These are phyloP conservation scores for Dendrolimus punctatus DNA, from an alignment of 1,140 invertebrate genomes.

Conservation along the genomic window DNA sequence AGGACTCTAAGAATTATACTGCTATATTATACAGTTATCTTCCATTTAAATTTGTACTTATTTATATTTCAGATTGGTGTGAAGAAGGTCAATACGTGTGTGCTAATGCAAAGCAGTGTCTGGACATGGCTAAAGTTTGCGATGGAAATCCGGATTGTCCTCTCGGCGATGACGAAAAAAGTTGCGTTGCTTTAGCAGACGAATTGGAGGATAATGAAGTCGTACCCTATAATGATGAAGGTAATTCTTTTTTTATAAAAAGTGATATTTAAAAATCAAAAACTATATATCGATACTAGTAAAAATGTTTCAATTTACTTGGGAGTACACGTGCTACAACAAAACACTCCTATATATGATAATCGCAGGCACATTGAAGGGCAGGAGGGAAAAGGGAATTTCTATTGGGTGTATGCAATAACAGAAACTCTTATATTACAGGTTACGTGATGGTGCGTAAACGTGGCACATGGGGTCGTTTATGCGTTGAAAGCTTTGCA, in stretches of 20 bases:
- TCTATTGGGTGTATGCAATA: too few relatives aligned
- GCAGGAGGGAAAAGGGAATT: too few relatives aligned
- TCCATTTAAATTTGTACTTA: background rate
- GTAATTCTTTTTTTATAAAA: too few relatives aligned
- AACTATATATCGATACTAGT: too few relatives aligned
- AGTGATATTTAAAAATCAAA: too few relatives aligned
- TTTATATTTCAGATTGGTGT: conserved; percentile 79
- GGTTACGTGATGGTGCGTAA: conserved; percentile 83
- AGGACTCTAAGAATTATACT: too few relatives aligned
- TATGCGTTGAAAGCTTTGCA: conserved; percentile 81
- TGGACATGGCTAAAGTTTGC: conserved; percentile 79
- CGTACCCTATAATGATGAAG: conserved; percentile 75
- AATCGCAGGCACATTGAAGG: too few relatives aligned
- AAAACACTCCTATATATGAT: too few relatives aligned
- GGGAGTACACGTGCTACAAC: too few relatives aligned
- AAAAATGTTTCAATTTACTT: too few relatives aligned
- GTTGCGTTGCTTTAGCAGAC: conserved; percentile 75
- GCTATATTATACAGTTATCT: background rate
- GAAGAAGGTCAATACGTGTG: conserved; percentile 82
- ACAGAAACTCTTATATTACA: conserved; percentile 20
- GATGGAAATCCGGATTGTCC: conserved; percentile 85
- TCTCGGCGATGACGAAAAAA: conserved; percentile 85
- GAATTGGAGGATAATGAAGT: conserved; percentile 67
- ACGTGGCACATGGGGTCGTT: conserved; percentile 84
- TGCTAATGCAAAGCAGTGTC: conserved; percentile 79